Evolutionary conservation across 2,888 invertebrate genomes (phyloP).

Genomic region (Rotaria socialis): DNA sequence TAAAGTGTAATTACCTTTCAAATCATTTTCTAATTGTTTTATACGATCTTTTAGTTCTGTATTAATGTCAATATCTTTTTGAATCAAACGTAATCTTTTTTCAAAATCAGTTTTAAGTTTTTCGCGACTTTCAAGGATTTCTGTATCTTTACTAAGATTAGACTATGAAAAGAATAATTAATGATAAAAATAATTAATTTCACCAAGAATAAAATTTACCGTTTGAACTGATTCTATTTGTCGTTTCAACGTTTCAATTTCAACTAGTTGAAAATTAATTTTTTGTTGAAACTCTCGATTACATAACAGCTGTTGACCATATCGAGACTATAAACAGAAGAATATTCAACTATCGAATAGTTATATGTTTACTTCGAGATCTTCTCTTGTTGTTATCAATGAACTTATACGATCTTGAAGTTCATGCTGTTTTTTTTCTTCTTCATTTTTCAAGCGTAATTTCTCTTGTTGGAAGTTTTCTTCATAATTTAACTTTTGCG

Average conservation of each 20-base stretch:
- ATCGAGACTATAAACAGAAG: background rate
- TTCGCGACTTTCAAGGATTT: conserved; percentile 38
- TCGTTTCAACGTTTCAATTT: conserved; percentile 43
- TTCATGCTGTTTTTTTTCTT: conserved; percentile 49
- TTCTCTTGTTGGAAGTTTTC: conserved; percentile 39
- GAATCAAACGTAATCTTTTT: conserved; percentile 34
- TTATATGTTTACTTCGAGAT: conserved; percentile 48
- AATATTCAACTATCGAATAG: too few relatives aligned
- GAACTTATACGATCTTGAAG: conserved; percentile 56
- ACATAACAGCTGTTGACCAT: background rate
- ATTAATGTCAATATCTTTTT: conserved; percentile 40
- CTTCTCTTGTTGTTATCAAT: conserved; percentile 54
- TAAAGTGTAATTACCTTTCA: conserved; percentile 17
- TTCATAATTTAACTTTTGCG: conserved; percentile 42
- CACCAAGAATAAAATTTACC: background rate
- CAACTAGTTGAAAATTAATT: conserved; percentile 38
- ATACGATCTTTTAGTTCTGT: conserved; percentile 37
- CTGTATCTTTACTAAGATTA: conserved; percentile 38
- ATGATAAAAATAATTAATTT: background rate
- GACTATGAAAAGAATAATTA: background rate
- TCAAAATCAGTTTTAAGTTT: conserved; percentile 41
- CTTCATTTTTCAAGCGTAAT: conserved; percentile 32
- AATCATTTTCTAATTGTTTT: conserved; percentile 36
- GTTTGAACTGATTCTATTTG: conserved; percentile 41
- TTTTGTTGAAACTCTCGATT: conserved; percentile 38